Base-by-base conservation (phyloP, 2,113 vertebrate species). In the Riparia riparia region DNA sequence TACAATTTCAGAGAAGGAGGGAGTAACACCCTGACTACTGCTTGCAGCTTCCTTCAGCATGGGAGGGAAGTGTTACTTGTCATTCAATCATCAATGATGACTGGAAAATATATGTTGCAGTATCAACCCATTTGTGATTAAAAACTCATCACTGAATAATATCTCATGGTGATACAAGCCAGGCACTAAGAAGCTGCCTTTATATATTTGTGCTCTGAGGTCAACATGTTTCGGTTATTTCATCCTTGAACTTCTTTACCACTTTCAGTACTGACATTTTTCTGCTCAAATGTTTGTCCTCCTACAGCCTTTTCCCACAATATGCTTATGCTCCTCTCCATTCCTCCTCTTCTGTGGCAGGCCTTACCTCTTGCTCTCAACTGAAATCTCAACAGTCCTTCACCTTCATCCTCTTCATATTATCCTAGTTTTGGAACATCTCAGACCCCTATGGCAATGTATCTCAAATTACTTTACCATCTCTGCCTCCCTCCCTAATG, bases 41-140 rank as follows among this genome's bases (percentile, higher is more conserved):
- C 17, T 92, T 93, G 50, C 45, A 96, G 28, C 39, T 86, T 81
- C 71, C 87, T 95, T 90, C 73, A 85, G 53, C 64, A 61, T 47
- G 34, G 54, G 34, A 90, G 42, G 54, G 34, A 60, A 82, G 32
- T 17, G 13, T 60, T 47, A n/a, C 64, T 81, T 71, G 41, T 78
- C 65, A 68, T 85, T 90, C 61, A 90, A 19, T 70, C 49, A 31
- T 76, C 66, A 47, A 34, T 6, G 5, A 83, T 82, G 92, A 66
- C 11, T 83, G 53, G 49, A 91, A 97, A 94, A 95, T 37, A 82
- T 5, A 56, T 7, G 3, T 92, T 96, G 56, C 41, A 32, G 21
- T 85, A 92, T 77, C 63, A 94, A 42, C 17, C 14, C 16, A 84
- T 92, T 51, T 79, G 41, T 86, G 60, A 57, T 4, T 2, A 78